Evolutionary conservation across 1,140 invertebrate genomes (phyloP), one percentile per base, ranked within the genome.

Genomic region (Matsumurasca onukii): DNA sequence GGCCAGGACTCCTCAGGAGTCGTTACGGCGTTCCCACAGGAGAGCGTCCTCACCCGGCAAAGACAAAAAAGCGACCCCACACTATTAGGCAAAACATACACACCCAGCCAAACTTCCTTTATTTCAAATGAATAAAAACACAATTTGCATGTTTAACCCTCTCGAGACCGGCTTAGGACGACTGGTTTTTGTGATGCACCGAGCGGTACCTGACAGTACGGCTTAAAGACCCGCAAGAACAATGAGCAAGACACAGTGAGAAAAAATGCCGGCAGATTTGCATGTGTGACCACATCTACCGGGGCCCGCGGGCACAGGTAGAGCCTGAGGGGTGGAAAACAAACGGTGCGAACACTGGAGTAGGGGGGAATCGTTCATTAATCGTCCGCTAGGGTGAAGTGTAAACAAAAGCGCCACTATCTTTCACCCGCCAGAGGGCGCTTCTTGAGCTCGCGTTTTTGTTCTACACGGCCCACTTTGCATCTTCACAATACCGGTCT

Each of bases 1-100:
- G 15, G 61, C n/a, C n/a, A n/a, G 24, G 29, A 59, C 29, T 27
- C 55, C 29, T 20, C 17, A 59, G 55, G 55, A 59, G 62, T 48
- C 62, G 62, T 65, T 48, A 65, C n/a, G 20, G 9, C 15, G 62
- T 65, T 65, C 62, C 62, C 62, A 65, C 62, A 65, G 62, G 34
- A n/a, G 24, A 45, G 31, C 24, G 62, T 65, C 62, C 62, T 24
- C 45, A 48, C 48, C 15, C 17, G 31, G 13, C 61, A 65, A 65
- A 65, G 62, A 65, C 62, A 65, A 65, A 65, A 65, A 65, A 65
- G 17, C 31, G 31, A 13, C 62, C 62, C 62, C 62, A 65, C 62
- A 65, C 62, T 65, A 65, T 65, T 65, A 65, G 62, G 62, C 62
- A 65, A 65, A 65, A 65, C 62, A 65, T 65, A 65, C 62, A 65